phyloP scores from a whole-genome alignment of 2,113 vertebrate species.

The Plotosus lineatus region DNA sequence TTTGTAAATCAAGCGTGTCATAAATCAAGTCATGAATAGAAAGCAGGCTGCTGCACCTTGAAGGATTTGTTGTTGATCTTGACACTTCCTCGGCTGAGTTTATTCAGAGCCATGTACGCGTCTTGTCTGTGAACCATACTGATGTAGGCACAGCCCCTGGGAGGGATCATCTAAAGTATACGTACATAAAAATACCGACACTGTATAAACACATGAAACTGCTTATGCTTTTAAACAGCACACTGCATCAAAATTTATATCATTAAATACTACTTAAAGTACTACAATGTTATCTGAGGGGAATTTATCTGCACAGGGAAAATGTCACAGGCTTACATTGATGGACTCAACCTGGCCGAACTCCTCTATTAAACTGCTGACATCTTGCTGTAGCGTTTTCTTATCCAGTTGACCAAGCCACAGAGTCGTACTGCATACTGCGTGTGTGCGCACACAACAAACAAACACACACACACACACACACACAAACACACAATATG shows the following conservation, averaged over 20 bases:
- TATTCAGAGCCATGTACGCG: slow-evolving; percentile 89
- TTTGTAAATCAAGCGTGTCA: too few relatives aligned
- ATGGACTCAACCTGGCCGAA: slow-evolving; percentile 97
- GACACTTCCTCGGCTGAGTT: slow-evolving; percentile 85
- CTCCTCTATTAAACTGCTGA: slow-evolving; percentile 91
- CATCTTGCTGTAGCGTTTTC: slow-evolving; percentile 90
- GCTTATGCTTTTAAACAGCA: too few relatives aligned
- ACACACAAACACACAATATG: not conserved
- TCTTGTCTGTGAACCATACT: slow-evolving; percentile 97
- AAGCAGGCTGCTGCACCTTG: slow-evolving; percentile 77
- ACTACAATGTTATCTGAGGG: too few relatives aligned
- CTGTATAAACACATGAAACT: not conserved
- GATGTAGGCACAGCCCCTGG: slow-evolving; percentile 95
- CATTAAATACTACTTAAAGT: not conserved
- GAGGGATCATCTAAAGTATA: slow-evolving; percentile 89
- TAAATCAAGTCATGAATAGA: not conserved
- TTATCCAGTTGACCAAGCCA: slow-evolving; percentile 98
- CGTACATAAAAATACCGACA: not conserved
- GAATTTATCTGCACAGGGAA: too few relatives aligned
- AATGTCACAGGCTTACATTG: slow-evolving; percentile 82
- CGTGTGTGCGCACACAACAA: too few relatives aligned
- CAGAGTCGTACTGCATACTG: slow-evolving; percentile 96
- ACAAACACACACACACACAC: slow-evolving; percentile 31
- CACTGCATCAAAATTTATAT: too few relatives aligned
- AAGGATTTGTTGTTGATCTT: slow-evolving; percentile 96